Percentiles rank a stretch among this genome's conserved stretches.
These are phyloP conservation scores for Malaclemys terrapin DNA, from an alignment of 2,113 vertebrate species.

Conservation along the genomic window DNA sequence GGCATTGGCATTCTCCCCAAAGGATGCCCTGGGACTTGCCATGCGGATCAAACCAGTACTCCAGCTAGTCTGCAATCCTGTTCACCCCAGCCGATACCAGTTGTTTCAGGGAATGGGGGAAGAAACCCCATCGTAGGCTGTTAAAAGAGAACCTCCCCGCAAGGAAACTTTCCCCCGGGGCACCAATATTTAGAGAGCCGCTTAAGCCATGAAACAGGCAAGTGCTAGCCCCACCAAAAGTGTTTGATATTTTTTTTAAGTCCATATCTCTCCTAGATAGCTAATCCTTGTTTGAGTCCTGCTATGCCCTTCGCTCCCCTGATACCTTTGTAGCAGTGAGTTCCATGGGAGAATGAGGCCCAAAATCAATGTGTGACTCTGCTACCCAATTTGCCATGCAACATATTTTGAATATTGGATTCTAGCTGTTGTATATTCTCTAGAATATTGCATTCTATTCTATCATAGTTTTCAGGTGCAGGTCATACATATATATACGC, in stretches of 20 bases:
- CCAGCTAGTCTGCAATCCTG: not conserved
- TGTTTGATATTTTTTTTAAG: not conserved
- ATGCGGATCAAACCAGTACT: not conserved
- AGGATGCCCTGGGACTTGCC: not conserved
- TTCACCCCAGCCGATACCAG: not conserved
- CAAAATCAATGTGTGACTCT: not conserved
- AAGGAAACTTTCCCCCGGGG: not conserved
- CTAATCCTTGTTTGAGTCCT: not conserved
- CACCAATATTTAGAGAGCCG: not conserved
- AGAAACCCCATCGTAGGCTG: not conserved
- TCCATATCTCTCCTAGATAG: not conserved
- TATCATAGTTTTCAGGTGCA: not conserved
- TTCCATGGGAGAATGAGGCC: not conserved
- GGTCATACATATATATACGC: rapidly evolving
- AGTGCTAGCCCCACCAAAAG: not conserved
- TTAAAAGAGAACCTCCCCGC: not conserved
- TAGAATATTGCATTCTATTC: not conserved
- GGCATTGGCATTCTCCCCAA: not conserved
- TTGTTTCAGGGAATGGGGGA: not conserved
- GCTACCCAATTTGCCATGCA: not conserved
- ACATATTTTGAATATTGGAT: not conserved
- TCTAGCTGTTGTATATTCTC: not conserved
- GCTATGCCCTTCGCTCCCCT: not conserved
- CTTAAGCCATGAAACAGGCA: not conserved
- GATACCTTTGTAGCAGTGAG: not conserved